Conservation (phyloP, 1,140 invertebrate species). For the Goniozus legneri region DNA sequence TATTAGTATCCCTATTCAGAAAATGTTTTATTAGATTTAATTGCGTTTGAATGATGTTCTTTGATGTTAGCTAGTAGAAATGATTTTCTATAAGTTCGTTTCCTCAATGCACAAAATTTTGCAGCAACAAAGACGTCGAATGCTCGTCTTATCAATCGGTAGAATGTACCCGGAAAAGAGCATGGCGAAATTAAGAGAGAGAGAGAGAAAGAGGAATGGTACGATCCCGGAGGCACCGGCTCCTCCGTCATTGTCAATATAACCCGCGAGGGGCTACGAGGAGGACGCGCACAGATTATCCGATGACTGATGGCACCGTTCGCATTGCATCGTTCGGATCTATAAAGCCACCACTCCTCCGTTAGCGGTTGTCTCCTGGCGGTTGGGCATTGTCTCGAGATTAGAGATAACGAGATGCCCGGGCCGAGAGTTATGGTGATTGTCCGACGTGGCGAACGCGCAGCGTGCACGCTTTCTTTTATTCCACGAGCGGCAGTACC, state of each 20-base stretch:
- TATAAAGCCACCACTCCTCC: slow-evolving; percentile 22
- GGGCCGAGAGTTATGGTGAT: slow-evolving; percentile 29
- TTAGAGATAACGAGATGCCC: slow-evolving; percentile 35
- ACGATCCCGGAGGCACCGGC: slow-evolving; percentile 16
- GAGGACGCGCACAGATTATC: slow-evolving; percentile 35
- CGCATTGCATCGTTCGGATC: slow-evolving; percentile 28
- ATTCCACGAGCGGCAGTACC: too few species aligned
- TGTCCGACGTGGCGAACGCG: slow-evolving; percentile 21
- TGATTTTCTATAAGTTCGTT: too few species aligned
- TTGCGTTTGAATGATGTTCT: too few species aligned
- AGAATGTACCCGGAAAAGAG: neutral
- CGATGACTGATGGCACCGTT: slow-evolving; percentile 37
- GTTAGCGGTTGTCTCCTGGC: slow-evolving; percentile 14
- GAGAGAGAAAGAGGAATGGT: slow-evolving; percentile 15
- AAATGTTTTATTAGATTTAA: too few species aligned
- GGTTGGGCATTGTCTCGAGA: slow-evolving; percentile 33
- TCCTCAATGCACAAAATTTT: too few species aligned
- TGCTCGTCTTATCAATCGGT: too few species aligned
- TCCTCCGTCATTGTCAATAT: slow-evolving; percentile 40
- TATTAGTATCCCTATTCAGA: too few species aligned
- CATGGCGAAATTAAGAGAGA: neutral
- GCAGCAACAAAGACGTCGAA: too few species aligned
- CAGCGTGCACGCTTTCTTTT: slow-evolving; percentile 14
- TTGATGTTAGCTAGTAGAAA: too few species aligned
- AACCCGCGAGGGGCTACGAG: too few species aligned